These are phyloP conservation scores for Drosophila anomelani DNA, from an alignment of 2,888 invertebrate species.

Conservation along the genomic window DNA sequence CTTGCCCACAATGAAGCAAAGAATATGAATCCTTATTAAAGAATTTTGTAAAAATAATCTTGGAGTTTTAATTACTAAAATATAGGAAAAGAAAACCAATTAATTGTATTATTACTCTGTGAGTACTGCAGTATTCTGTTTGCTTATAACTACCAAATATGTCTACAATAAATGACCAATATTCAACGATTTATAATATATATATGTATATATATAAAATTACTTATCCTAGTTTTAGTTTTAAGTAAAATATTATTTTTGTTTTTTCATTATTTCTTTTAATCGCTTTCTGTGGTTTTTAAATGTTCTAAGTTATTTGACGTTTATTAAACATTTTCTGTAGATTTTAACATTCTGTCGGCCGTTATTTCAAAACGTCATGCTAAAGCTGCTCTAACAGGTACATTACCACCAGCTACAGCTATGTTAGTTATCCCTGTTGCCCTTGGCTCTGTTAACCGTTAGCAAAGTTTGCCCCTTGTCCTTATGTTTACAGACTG, in stretches of 20 bases:
- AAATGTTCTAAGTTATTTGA: not conserved
- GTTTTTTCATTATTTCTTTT: not conserved
- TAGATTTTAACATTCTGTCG: slow-evolving; percentile 3
- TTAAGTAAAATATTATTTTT: no score
- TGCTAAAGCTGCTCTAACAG: slow-evolving; percentile 18
- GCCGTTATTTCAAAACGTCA: slow-evolving; percentile 14
- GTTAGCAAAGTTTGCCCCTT: slow-evolving; percentile 64
- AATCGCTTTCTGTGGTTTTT: not conserved
- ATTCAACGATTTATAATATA: no score
- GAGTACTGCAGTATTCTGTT: not conserved
- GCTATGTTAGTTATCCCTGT: not conserved
- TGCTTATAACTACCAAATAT: not conserved
- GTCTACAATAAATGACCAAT: not conserved
- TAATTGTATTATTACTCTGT: no score
- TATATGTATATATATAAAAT: no score
- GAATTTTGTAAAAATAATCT: not conserved
- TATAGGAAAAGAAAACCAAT: not conserved
- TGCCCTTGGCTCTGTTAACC: slow-evolving; percentile 58
- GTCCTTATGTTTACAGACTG: slow-evolving; percentile 7
- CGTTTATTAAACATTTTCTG: not conserved
- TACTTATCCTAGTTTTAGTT: no score
- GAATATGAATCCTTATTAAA: no score
- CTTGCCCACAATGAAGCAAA: no score
- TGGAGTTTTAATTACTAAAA: not conserved
- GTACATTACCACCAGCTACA: not conserved